Conservation (phyloP, 2,888 invertebrate genomes). For the Mallateleia sp. region DNA sequence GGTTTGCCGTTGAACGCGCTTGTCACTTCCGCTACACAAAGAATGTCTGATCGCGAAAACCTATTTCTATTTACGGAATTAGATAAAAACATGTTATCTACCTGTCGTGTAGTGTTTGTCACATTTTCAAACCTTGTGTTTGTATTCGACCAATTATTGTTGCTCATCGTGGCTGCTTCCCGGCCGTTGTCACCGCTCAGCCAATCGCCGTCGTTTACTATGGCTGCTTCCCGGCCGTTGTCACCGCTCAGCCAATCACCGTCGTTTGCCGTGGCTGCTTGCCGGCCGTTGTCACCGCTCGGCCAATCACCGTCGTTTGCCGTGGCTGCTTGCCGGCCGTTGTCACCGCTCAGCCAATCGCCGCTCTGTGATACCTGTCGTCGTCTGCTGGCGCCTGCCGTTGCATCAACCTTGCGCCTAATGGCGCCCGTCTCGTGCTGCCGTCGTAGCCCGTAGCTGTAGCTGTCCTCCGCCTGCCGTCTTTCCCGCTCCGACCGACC, state of each 20-base stretch:
- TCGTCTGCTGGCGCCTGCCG: not conserved
- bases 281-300: not conserved
- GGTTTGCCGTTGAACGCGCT: slow-evolving; percentile 10
- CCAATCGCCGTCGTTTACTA: not conserved
- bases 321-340: not conserved
- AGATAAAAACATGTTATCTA: not conserved
- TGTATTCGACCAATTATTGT: not conserved
- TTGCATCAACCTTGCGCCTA: not conserved
- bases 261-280: no score
- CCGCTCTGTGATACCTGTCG: no score
- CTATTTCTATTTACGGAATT: not conserved
- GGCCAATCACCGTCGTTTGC: not conserved
- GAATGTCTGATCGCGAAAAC: not conserved
- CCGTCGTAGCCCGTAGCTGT: not conserved
- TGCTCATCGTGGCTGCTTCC: not conserved
- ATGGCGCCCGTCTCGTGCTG: not conserved
- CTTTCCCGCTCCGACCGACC: slow-evolving; percentile 5
- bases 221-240: not conserved
- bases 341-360: no score
- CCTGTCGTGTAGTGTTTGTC: not conserved
- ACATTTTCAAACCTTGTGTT: not conserved
- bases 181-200: not conserved
- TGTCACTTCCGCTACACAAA: slow-evolving; percentile 7
- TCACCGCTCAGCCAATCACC: not conserved
- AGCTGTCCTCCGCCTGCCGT: not conserved